phyloP scores from a whole-genome alignment of 2,113 vertebrate species.

The Gymnocephalus cernua region DNA sequence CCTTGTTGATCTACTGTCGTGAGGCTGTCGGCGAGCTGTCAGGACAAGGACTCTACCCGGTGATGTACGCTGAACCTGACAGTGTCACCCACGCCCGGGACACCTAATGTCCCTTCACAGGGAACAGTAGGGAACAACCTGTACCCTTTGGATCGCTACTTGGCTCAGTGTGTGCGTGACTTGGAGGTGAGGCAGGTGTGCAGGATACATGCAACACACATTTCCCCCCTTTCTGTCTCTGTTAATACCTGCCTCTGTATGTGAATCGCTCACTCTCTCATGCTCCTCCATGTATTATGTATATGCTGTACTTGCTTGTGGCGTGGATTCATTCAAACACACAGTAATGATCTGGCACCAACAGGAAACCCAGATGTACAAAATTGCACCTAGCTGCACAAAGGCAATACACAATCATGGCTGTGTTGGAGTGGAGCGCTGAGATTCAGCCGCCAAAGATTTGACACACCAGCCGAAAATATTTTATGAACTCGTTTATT shows the following conservation, averaged over 20 bases:
- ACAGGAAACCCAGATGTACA: slow-evolving; percentile 14
- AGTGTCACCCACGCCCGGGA: slow-evolving; percentile 47
- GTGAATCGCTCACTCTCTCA: not conserved
- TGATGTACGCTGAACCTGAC: slow-evolving; percentile 61
- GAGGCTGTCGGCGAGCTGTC: slow-evolving; percentile 61
- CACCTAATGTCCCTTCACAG: slow-evolving; percentile 60
- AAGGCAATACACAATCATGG: not conserved
- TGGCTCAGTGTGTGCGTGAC: slow-evolving; percentile 1
- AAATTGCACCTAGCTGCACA: slow-evolving; percentile 5
- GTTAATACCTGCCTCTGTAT: not conserved
- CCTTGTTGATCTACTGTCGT: slow-evolving; percentile 57
- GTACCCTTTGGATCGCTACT: slow-evolving; percentile 34
- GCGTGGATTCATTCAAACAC: not conserved
- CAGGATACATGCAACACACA: slow-evolving; percentile 4
- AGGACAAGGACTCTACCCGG: slow-evolving; percentile 62
- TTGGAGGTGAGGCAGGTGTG: not conserved
- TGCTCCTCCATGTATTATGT: not conserved
- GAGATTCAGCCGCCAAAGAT: slow-evolving; percentile 17
- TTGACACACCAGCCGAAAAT: not conserved
- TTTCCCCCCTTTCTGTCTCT: not conserved
- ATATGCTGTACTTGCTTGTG: not conserved
- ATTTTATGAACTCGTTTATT: no score
- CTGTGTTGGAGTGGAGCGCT: not conserved
- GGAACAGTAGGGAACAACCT: slow-evolving; percentile 50
- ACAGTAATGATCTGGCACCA: not conserved